phyloP scores from a whole-genome alignment of 2,888 invertebrate species.

The Sphaeridia pumilis region DNA sequence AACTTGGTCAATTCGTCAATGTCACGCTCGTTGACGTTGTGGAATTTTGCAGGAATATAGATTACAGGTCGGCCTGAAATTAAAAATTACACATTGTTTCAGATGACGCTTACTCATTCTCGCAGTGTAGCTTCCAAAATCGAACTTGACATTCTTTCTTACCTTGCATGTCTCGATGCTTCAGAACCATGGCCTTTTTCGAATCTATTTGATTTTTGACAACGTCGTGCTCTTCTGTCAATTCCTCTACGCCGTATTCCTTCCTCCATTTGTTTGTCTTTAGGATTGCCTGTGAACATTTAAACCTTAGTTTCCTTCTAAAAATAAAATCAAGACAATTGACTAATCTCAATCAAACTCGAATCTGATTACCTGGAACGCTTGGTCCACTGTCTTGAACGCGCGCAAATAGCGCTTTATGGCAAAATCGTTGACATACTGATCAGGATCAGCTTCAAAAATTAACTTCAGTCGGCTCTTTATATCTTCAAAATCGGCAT shows the following conservation, averaged over 20 bases:
- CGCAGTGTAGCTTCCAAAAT: not conserved
- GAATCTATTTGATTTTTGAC: slow-evolving; percentile 48
- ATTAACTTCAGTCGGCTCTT: slow-evolving; percentile 61
- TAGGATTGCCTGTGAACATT: slow-evolving; percentile 50
- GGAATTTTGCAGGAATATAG: slow-evolving; percentile 66
- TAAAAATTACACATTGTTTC: not conserved
- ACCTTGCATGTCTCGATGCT: slow-evolving; percentile 54
- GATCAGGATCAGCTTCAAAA: slow-evolving; percentile 57
- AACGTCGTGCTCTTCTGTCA: slow-evolving; percentile 46
- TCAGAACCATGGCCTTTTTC: slow-evolving; percentile 55
- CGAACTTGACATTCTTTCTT: not conserved
- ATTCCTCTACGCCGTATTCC: slow-evolving; percentile 55
- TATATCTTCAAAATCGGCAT: slow-evolving; percentile 52
- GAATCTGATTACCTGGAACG: slow-evolving; percentile 57
- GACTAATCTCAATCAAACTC: not conserved
- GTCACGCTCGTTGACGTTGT: slow-evolving; percentile 54
- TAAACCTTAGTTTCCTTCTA: slow-evolving; percentile 13
- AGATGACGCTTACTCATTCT: not conserved
- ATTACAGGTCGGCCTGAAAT: slow-evolving; percentile 55
- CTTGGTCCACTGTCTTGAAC: slow-evolving; percentile 58
- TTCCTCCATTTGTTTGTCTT: slow-evolving; percentile 70
- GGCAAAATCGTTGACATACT: slow-evolving; percentile 64
- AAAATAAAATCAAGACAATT: not conserved
- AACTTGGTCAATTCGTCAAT: slow-evolving; percentile 66
- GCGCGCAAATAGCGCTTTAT: slow-evolving; percentile 51